A percentile compares a stretch with the other conserved stretches of the same genome.
Conservation (phyloP, 2,797 vertebrate species). For the Chaenodraco wilsoni region DNA sequence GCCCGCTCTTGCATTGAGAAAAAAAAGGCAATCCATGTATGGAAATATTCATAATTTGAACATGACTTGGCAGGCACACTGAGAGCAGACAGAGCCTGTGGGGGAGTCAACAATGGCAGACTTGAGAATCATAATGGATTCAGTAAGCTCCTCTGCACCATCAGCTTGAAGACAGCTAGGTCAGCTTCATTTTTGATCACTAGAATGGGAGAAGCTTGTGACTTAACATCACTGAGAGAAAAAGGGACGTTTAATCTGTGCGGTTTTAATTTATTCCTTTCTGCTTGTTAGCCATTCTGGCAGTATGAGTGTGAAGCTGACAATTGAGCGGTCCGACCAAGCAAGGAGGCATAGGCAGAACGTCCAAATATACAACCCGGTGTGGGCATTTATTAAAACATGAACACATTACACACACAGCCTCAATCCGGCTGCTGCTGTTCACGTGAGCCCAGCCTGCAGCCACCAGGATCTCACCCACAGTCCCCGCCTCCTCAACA, state of each 20-base stretch:
- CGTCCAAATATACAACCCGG: too few species aligned
- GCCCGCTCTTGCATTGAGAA: background rate
- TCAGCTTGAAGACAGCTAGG: constrained; percentile 9
- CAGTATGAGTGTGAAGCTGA: background rate
- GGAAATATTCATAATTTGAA: constrained; percentile 15
- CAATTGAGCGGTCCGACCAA: too few species aligned
- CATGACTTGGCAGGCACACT: background rate
- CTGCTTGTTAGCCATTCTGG: background rate
- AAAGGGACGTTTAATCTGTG: background rate
- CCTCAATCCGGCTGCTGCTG: too few species aligned
- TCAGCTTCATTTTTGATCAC: background rate
- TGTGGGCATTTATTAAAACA: too few species aligned
- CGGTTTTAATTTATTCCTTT: background rate
- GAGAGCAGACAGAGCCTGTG: constrained; percentile 1
- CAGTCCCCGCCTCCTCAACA: too few species aligned
- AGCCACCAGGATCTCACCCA: too few species aligned
- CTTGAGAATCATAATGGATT: constrained; percentile 10
- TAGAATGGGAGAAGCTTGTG: background rate
- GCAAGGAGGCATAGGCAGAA: too few species aligned
- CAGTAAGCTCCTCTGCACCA: constrained; percentile 4
- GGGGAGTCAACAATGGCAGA: constrained; percentile 13
- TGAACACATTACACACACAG: too few species aligned
- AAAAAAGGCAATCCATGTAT: constrained; percentile 12
- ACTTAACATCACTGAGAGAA: background rate
- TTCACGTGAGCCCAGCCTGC: too few species aligned